These are phyloP conservation scores for Neotoma lepida DNA, from an alignment of 2,113 vertebrate genomes.

Conservation along the genomic window DNA sequence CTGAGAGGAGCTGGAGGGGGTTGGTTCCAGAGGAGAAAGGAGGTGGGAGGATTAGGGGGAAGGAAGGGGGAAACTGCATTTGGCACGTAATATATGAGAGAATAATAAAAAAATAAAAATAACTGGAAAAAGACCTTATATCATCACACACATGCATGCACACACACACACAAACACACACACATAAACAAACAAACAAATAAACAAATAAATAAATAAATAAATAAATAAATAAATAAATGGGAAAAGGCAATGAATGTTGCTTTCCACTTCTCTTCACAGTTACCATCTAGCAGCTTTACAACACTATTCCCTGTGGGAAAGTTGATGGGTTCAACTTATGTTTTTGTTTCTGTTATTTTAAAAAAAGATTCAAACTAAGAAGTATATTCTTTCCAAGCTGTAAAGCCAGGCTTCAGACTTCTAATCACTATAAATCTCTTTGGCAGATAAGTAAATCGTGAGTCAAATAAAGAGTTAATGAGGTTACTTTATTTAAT, in stretches of 20 bases:
- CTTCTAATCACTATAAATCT: background rate
- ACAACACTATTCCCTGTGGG: background rate
- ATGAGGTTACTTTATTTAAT: background rate
- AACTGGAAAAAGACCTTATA: no score
- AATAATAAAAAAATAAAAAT: background rate
- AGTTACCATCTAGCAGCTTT: background rate
- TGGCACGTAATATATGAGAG: background rate
- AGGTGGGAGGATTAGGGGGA: no score
- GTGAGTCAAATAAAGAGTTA: background rate
- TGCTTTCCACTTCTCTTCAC: constrained; percentile 14
- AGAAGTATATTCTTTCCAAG: constrained; percentile 43
- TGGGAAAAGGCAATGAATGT: background rate
- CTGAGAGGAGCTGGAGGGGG: no score
- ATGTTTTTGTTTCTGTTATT: no score
- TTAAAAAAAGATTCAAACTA: background rate
- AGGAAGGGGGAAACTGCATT: no score
- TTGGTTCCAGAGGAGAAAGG: background rate
- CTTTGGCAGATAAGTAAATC: constrained; percentile 19
- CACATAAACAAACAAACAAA: no score
- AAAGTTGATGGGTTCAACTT: background rate
- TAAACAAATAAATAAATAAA: no score
- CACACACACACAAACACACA: accelerated
- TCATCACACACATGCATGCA: no score
- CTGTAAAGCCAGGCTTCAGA: background rate
- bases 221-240: no score